These are phyloP conservation scores for Pitta sordida DNA, from an alignment of 2,113 vertebrate genomes.

Conservation along the genomic window DNA sequence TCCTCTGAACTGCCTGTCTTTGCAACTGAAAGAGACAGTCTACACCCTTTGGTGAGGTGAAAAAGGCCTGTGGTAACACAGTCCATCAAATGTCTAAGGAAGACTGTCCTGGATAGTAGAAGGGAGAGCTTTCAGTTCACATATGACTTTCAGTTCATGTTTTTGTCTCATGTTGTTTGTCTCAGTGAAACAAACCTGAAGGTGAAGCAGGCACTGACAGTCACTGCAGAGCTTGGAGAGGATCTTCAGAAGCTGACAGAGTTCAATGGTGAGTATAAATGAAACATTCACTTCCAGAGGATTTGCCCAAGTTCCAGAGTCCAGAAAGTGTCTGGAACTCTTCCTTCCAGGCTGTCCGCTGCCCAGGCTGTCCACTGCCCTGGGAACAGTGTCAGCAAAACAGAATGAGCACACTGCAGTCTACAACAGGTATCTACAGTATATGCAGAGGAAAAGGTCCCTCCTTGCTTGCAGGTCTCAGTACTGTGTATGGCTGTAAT, in stretches of 20 bases:
- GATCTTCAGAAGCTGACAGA: constrained; percentile 72
- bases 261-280: constrained; percentile 82
- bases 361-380: neutral
- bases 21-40: neutral
- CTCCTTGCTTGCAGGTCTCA: neutral
- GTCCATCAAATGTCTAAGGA: neutral
- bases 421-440: neutral
- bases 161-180: neutral
- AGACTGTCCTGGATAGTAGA: neutral
- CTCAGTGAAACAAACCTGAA: constrained; percentile 95
- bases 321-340: neutral
- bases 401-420: neutral
- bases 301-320: neutral
- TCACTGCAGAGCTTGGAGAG: constrained; percentile 84
- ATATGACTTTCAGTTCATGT: neutral
- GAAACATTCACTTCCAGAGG: neutral
- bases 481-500: neutral
- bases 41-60: neutral
- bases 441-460: accelerated
- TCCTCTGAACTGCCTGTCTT: neutral
- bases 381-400: neutral
- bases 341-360: neutral
- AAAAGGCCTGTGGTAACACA: neutral
- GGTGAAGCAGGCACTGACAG: constrained; percentile 88
- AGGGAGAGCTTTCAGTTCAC: neutral